Base-by-base conservation (phyloP, 2,797 vertebrate species). In the Hafferia zeledoni region DNA sequence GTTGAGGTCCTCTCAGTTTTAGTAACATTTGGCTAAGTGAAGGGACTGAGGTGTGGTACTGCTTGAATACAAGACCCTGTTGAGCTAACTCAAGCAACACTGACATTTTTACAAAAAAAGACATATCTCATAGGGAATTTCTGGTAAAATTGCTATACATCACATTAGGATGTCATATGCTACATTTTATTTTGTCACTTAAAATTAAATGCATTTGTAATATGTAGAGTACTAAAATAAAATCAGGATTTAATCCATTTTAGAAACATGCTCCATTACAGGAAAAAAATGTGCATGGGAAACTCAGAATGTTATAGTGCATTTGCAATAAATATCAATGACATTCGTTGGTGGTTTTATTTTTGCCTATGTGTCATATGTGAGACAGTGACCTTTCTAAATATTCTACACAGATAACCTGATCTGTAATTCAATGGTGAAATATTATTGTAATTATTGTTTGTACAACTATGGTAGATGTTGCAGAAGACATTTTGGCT, bases 171-270 rank as follows among this genome's bases (percentile, higher is more conserved):
- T 93, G 89, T 95, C 94, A 93, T 71, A 75, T 65, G 84, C 91
- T 95, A 90, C 83, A 93, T 96, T 96, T 97, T 95, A 96, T 92
- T 93, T 91, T 95, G 94, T 92, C 95, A 94, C 87, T 85, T 96
- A 94, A 96, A 96, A 96, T 95, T 96, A 96, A 97, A 97, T 96
- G 85, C 90, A 89, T 96, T 95, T 96, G 78, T 94, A 95, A 96
- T 94, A 90, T 28, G 63, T 87, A 92, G 81, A 94, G 83, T 87
- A 92, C 83, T 95, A 96, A 97, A 97, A 97, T 92, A 83, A 96
- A 94, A 96, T 93, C 71, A 92, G 72, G 65, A 83, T 95, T 95
- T 90, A 96, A 97, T 93, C 87, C 90, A 91, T 94, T 96, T 91
- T 90, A 84, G 89, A 89, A 96, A 64, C 80, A 59, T 77, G 56